Percentiles rank a stretch among this genome's conserved stretches.
Evolutionary conservation across 2,797 vertebrate genomes (phyloP).

Genomic region (Ctenopoma kingsleyae): DNA sequence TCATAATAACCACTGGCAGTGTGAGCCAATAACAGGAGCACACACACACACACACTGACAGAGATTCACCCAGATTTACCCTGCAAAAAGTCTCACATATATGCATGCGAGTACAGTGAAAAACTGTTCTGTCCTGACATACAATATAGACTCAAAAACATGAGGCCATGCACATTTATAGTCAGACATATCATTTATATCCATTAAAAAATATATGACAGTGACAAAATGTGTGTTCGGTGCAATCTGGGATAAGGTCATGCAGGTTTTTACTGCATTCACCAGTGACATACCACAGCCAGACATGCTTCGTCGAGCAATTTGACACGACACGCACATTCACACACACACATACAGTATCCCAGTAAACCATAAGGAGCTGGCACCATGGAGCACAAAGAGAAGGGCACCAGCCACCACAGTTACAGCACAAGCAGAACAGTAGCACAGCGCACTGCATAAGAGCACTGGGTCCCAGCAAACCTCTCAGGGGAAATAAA

Average conservation of each 20-base stretch:
- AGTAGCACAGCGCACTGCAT: slow-evolving; percentile 67
- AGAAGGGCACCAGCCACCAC: slow-evolving; percentile 55
- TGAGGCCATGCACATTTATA: slow-evolving; percentile 59
- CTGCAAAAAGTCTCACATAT: slow-evolving; percentile 23
- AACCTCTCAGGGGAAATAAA: slow-evolving; percentile 73
- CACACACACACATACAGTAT: slow-evolving; percentile 37
- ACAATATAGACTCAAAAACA: slow-evolving; percentile 36
- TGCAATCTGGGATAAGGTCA: slow-evolving; percentile 56
- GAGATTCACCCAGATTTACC: slow-evolving; percentile 4
- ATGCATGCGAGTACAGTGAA: slow-evolving; percentile 29
- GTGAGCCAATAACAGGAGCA: slow-evolving; percentile 43
- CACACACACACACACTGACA: neutral
- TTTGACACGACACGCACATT: slow-evolving; percentile 53
- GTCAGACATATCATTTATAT: slow-evolving; percentile 27
- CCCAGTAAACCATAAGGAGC: slow-evolving; percentile 42
- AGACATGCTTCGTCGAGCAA: slow-evolving; percentile 66
- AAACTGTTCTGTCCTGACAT: slow-evolving; percentile 1
- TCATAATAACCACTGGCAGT: slow-evolving; percentile 62
- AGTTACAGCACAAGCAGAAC: slow-evolving; percentile 58
- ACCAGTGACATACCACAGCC: slow-evolving; percentile 61
- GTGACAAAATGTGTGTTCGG: slow-evolving; percentile 30
- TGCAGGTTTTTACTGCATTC: slow-evolving; percentile 62
- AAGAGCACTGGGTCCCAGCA: slow-evolving; percentile 77
- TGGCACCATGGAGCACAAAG: slow-evolving; percentile 51
- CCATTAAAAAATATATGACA: slow-evolving; percentile 31